Evolutionary conservation across 2,888 invertebrate species (phyloP), one percentile per base, ranked within the genome.

Genomic region (Caenorhabditis sulstoni): DNA sequence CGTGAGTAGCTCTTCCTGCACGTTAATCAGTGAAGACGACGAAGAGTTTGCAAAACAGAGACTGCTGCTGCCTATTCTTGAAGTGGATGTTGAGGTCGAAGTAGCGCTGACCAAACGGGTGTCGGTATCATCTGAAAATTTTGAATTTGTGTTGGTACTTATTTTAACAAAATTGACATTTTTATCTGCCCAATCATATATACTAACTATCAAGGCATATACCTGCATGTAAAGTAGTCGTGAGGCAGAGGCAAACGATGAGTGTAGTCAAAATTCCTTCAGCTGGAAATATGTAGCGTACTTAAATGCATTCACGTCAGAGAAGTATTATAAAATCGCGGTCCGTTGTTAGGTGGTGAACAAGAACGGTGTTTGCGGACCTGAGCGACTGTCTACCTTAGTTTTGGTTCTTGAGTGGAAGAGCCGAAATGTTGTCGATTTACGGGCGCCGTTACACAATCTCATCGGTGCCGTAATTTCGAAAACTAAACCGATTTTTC

Each of bases 1-100:
- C 78, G 71, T 71, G 71, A 29, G 12, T 37, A 78, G 71, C 66
- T 65, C 78, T 22, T 71, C 55, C 3, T 74, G 44, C 20, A 66
- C 53, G 11, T 39, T 47, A 55, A 58, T 44, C 44, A 37, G 57
- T 57, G 58, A 29, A 66, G 66, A 37, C 35, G 65, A 57, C 18
- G 57, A 57, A 39, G 57, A 3, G 41, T 41, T 41, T 11, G 41
- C 41, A 41, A 11, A 41, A 41, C 7, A 37, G 20, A 57, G 39
- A 39, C 39, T 59, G 58, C 44, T 29, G 45, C 44, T 59, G 58
- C 11, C 16, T 59, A 23, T 59, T 45, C 5, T 59, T 49, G 49
- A 49, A 59, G 14, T 59, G 4, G 11, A 23, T 18, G 8, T 47
- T 47, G 59, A 59, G 29, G 0, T 59, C 22, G 58, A 44, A 58